Evolutionary conservation across 2,113 vertebrate species (phyloP).

Genomic region (Parotia lawesii): DNA sequence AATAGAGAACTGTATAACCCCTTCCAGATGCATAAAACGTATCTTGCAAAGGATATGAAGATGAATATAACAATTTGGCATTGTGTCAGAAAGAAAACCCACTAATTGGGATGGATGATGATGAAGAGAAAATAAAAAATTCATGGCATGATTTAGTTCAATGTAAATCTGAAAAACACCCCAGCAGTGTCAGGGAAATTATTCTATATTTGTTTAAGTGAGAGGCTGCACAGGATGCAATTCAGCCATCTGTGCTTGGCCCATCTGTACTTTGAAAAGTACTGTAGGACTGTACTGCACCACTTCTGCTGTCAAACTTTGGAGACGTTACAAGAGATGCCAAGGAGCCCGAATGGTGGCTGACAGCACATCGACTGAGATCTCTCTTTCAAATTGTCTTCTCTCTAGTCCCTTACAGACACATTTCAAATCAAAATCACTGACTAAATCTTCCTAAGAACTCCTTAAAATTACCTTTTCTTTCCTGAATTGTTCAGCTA

Average conservation of each 20-base stretch:
- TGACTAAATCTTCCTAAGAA: neutral
- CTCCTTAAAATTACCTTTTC: neutral
- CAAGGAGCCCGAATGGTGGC: neutral
- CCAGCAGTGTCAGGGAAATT: neutral
- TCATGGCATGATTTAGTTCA: neutral
- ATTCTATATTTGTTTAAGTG: neutral
- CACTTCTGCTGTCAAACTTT: neutral
- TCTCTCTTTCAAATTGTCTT: neutral
- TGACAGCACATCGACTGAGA: neutral
- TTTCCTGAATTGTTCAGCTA: no score
- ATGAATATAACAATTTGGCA: neutral
- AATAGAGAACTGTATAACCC: neutral
- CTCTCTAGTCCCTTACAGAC: neutral
- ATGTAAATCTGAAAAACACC: neutral
- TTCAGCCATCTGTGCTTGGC: conserved; percentile 18
- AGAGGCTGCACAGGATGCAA: neutral
- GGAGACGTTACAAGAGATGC: neutral
- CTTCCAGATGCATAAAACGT: neutral
- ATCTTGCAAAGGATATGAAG: neutral
- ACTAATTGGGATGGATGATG: neutral
- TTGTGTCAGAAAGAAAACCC: neutral
- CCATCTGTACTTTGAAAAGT: neutral
- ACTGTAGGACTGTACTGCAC: neutral
- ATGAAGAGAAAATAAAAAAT: neutral
- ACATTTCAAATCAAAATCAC: neutral